Base-by-base conservation (phyloP, 2,797 vertebrate species). In the Macroramphosus scolopax region DNA sequence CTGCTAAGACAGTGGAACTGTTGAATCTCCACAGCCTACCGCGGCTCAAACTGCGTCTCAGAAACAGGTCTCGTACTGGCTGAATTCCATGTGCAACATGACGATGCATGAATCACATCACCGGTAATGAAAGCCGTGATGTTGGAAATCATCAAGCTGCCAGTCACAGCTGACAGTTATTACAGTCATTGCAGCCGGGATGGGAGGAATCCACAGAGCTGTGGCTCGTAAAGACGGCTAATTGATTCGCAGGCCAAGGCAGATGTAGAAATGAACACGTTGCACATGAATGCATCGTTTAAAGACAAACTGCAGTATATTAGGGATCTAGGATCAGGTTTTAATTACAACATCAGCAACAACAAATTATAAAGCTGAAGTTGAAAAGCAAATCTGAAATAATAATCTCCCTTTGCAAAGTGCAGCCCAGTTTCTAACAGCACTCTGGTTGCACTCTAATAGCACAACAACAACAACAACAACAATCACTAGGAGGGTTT, bases 161-260 rank as follows among this genome's bases (percentile, higher is more conserved):
- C 68, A 75, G 54, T 61, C 68, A 54, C 10, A 2, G 24, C 54
- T 61, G 75, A 63, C 63, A 67, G 61, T 73, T 76, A 80, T 67
- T 75, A 55, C 31, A 51, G 59, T 61, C 7, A 75, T 81, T 66
- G 48, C 36, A 38, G 25, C 41, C 6, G 3, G 50, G n/a, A n/a
- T n/a, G n/a, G n/a, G n/a, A n/a, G n/a, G 51, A 33, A 34, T 1
- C 5, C 22, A 45, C 17, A n/a, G n/a, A n/a, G n/a, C n/a, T n/a
- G 60, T 42, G 54, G 47, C 68, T 72, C 22, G 29, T 73, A 71
- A 78, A 72, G 14, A 62, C 10, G 39, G 56, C 44, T 67, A 71
- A 78, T 58, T 62, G 52, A 67, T 67, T 47, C 31, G 34, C 34
- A 38, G 17, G n/a, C 3, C 31, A 42, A 34, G 15, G 41, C 13